Evolutionary conservation across 2,797 vertebrate genomes (phyloP).

Genomic region (Dendrocincla fuliginosa): DNA sequence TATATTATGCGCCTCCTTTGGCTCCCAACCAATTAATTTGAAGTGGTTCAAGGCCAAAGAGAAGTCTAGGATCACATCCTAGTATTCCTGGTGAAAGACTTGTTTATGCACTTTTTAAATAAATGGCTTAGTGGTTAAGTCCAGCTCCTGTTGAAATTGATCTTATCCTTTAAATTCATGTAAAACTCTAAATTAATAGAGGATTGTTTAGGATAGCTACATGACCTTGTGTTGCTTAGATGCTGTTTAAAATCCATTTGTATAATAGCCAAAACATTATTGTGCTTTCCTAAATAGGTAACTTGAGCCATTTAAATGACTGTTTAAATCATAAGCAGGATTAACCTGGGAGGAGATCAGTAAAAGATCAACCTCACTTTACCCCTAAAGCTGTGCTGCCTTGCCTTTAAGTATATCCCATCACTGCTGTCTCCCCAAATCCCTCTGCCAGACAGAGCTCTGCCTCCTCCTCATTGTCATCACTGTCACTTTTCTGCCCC

Average conservation of each 20-base stretch:
- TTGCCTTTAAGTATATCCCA: neutral
- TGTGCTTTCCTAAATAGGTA: neutral
- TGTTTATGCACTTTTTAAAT: neutral
- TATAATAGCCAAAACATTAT: neutral
- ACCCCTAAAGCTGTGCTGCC: neutral
- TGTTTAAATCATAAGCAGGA: conserved; percentile 12
- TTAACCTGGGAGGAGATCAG: conserved; percentile 22
- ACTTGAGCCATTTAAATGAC: conserved; percentile 18
- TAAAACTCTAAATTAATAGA: conserved; percentile 6
- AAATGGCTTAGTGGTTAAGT: neutral
- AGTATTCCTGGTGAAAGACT: neutral
- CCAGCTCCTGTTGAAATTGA: conserved; percentile 9
- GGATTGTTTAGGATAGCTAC: neutral
- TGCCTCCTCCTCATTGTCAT: neutral
- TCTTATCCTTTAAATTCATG: neutral
- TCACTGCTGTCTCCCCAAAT: neutral
- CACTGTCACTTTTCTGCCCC: neutral
- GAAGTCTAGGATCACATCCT: neutral
- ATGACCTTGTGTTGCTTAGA: neutral
- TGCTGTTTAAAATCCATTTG: conserved; percentile 21
- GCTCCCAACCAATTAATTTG: conserved; percentile 46
- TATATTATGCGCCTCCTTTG: conserved; percentile 45
- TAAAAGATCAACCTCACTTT: conserved; percentile 16
- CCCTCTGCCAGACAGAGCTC: neutral
- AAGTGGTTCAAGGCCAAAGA: conserved; percentile 71